These are phyloP conservation scores for Odocoileus virginianus DNA, from an alignment of 2,113 vertebrate species.

Conservation along the genomic window DNA sequence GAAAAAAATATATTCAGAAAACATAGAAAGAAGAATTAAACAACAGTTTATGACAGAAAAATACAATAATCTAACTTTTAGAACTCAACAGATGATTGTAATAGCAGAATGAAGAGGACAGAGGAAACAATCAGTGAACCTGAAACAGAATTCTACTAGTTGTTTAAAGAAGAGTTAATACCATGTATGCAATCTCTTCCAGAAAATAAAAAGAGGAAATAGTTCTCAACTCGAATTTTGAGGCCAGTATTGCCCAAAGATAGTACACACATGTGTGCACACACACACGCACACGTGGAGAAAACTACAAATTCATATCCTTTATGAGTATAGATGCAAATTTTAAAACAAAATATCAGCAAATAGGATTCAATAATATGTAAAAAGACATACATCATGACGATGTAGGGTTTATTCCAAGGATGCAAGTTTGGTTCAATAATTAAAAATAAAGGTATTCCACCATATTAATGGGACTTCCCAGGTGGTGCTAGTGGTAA, in stretches of 20 bases:
- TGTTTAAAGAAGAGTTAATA: not conserved
- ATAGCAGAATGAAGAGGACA: not conserved
- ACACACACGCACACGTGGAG: not conserved
- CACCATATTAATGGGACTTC: not conserved
- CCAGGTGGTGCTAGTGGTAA: not conserved
- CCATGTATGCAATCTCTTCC: not conserved
- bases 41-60: not conserved
- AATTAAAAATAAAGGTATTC: not conserved
- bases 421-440: not conserved
- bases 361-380: not conserved
- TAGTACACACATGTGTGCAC: fast-evolving
- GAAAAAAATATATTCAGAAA: not conserved
- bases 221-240: not conserved
- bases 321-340: not conserved
- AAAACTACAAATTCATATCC: not conserved
- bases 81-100: not conserved
- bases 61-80: not conserved
- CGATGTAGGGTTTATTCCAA: not conserved
- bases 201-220: not conserved
- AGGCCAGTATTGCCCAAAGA: not conserved
- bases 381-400: not conserved
- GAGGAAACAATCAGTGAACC: not conserved
- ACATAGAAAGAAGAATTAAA: not conserved
- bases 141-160: not conserved
- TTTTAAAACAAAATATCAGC: not conserved